These are phyloP conservation scores for Neotoxoptera formosana DNA, from an alignment of 1,140 invertebrate genomes.

Conservation along the genomic window DNA sequence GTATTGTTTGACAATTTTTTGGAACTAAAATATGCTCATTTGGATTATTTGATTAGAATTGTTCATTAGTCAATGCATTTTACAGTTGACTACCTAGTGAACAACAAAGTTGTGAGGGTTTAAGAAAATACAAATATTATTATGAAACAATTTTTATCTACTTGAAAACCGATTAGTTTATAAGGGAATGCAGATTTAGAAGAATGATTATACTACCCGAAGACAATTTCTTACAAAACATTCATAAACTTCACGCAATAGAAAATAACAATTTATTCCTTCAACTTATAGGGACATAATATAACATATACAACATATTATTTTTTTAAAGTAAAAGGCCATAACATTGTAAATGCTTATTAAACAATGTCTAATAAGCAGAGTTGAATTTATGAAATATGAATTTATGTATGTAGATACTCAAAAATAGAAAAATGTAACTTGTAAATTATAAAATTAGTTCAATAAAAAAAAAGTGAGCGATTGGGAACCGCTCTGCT, in stretches of 20 bases:
- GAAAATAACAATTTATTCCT: not conserved
- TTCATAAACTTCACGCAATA: not conserved
- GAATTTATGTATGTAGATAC: no score
- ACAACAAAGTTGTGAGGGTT: not conserved
- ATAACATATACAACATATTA: no score
- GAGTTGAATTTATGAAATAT: not conserved
- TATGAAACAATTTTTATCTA: not conserved
- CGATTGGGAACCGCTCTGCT: no score
- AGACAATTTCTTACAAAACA: not conserved
- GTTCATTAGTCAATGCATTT: not conserved
- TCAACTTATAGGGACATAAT: not conserved
- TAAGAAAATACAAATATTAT: not conserved
- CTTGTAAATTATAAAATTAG: no score
- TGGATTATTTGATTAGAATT: not conserved
- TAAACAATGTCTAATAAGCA: not conserved
- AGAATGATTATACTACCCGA: not conserved
- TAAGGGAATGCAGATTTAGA: not conserved
- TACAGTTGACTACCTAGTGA: no score
- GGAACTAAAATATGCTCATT: not conserved
- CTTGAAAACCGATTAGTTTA: not conserved
- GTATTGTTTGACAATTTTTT: not conserved
- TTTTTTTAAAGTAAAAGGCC: not conserved
- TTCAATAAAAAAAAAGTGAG: no score
- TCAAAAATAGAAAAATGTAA: no score
- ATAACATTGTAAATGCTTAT: not conserved